Evolutionary conservation across 2,113 vertebrate genomes (phyloP).

Genomic region (Aplodontia rufa): DNA sequence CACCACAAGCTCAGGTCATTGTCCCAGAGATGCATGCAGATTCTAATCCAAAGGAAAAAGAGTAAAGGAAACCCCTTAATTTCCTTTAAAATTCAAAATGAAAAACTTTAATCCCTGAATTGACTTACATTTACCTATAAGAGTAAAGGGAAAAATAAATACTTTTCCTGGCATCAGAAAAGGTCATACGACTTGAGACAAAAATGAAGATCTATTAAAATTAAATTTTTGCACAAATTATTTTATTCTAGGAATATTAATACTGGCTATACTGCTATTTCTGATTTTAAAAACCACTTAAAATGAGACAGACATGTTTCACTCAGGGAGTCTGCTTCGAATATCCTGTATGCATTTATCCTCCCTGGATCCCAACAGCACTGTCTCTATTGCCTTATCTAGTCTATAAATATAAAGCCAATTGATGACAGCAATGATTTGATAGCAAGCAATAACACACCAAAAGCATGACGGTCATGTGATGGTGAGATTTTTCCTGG

Average conservation of each 20-base stretch:
- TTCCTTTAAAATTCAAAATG: constrained; percentile 21
- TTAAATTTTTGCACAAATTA: background rate
- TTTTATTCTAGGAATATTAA: background rate
- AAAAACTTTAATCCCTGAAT: background rate
- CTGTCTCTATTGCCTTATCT: background rate
- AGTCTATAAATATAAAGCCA: background rate
- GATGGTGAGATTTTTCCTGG: background rate
- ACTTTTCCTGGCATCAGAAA: background rate
- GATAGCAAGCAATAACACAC: background rate
- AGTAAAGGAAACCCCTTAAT: background rate
- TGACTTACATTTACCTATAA: background rate
- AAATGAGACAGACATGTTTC: background rate
- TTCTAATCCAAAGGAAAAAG: background rate
- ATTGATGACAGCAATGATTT: background rate
- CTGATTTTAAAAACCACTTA: background rate
- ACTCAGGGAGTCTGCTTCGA: background rate
- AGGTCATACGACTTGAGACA: background rate
- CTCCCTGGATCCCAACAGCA: background rate
- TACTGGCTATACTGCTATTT: background rate
- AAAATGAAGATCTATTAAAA: background rate
- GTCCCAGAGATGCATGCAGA: background rate
- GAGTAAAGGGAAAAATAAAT: background rate
- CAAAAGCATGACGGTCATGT: background rate
- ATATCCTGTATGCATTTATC: background rate
- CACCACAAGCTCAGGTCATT: background rate